Evolutionary conservation across 1,140 invertebrate species (phyloP).

Genomic region (Drosophila pandora): DNA sequence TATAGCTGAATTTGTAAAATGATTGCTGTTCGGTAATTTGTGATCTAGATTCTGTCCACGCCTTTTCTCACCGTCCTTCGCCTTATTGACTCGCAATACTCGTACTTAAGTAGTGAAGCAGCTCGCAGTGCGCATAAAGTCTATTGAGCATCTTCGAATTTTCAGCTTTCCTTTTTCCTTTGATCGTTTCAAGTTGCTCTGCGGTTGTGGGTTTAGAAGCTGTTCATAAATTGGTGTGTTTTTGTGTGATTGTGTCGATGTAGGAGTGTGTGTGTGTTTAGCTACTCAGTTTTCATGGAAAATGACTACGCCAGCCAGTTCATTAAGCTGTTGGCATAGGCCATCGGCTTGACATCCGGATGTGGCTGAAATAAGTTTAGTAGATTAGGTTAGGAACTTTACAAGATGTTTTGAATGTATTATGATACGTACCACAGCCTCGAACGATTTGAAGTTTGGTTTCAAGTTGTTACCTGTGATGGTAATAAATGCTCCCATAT

Average conservation of each 20-base stretch:
- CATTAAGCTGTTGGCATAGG: slow-evolving; percentile 92
- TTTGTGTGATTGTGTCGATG: slow-evolving; percentile 15
- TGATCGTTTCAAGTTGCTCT: slow-evolving; percentile 45
- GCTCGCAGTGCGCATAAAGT: slow-evolving; percentile 50
- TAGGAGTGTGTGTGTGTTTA: slow-evolving; percentile 57
- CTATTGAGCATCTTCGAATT: slow-evolving; percentile 54
- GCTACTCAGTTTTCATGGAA: slow-evolving; percentile 62
- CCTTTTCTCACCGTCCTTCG: not conserved
- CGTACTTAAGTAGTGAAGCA: slow-evolving; percentile 51
- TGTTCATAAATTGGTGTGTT: slow-evolving; percentile 44
- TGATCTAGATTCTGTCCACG: slow-evolving; percentile 19
- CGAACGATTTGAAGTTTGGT: slow-evolving; percentile 96
- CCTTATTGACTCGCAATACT: slow-evolving; percentile 43
- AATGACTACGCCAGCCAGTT: slow-evolving; percentile 78
- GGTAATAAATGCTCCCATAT: slow-evolving; percentile 98
- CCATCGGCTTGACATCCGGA: slow-evolving; percentile 98
- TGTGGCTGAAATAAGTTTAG: slow-evolving; percentile 90
- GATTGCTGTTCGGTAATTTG: slow-evolving; percentile 50
- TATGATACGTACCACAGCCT: slow-evolving; percentile 88
- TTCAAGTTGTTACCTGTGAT: slow-evolving; percentile 95
- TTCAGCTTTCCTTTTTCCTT: slow-evolving; percentile 5
- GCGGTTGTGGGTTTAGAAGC: slow-evolving; percentile 64
- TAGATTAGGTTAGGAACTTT: not conserved
- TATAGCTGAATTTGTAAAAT: slow-evolving; percentile 72
- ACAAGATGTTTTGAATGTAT: not conserved